A percentile compares a stretch with the other conserved stretches of the same genome.
These are phyloP conservation scores for Oceanites oceanicus DNA, from an alignment of 2,113 vertebrate genomes.

Conservation along the genomic window DNA sequence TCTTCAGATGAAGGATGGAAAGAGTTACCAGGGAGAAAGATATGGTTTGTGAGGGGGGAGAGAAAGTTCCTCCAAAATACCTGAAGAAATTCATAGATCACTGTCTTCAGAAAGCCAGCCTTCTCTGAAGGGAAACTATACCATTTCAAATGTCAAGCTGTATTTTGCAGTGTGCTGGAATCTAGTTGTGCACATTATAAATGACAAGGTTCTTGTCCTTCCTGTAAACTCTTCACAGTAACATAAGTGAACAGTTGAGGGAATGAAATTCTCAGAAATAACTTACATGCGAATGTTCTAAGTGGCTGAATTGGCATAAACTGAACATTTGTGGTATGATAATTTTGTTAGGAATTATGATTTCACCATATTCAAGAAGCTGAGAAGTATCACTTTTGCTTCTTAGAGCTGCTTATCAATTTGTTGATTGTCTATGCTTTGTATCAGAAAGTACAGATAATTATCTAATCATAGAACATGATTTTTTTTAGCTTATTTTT, in stretches of 20 bases:
- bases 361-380: neutral
- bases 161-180: neutral
- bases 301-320: neutral
- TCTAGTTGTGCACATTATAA: neutral
- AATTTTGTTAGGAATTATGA: neutral
- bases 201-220: neutral
- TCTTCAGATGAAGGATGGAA: neutral
- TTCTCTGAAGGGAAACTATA: neutral
- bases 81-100: neutral
- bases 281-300: neutral
- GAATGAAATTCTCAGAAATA: neutral
- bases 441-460: neutral
- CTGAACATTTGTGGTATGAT: neutral
- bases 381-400: neutral
- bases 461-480: neutral
- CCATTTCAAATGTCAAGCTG: neutral
- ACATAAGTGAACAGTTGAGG: neutral
- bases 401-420: neutral
- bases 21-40: neutral
- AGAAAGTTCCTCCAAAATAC: neutral
- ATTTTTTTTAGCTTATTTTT: slow-evolving; percentile 3
- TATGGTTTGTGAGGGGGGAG: neutral
- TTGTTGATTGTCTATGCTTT: neutral
- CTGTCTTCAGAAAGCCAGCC: neutral
- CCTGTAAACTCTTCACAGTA: neutral